Evolutionary conservation across 1,140 invertebrate species (phyloP).

Genomic region (Ceratina calcarata): DNA sequence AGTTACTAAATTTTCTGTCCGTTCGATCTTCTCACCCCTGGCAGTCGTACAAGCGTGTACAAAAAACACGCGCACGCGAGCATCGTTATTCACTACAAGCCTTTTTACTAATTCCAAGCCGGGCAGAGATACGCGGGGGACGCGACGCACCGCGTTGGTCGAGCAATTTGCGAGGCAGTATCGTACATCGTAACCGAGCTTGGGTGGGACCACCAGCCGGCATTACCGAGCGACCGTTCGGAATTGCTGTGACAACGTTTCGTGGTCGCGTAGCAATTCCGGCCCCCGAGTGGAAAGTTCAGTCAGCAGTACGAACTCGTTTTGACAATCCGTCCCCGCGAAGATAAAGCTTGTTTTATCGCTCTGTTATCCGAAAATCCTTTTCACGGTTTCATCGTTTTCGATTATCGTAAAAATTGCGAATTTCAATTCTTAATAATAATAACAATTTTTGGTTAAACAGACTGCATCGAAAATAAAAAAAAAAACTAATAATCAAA

Average conservation of each 20-base stretch:
- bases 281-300: slow-evolving; percentile 26
- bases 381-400: no score
- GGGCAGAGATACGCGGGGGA: slow-evolving; percentile 1
- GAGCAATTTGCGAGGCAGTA: slow-evolving; percentile 39
- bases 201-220: neutral
- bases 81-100: neutral
- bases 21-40: neutral
- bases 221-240: slow-evolving; percentile 33
- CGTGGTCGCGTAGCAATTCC: slow-evolving; percentile 41
- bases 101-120: slow-evolving; percentile 36
- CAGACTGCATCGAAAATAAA: no score
- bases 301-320: slow-evolving; percentile 49
- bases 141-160: neutral
- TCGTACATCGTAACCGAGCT: slow-evolving; percentile 41
- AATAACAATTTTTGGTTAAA: no score
- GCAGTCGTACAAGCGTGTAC: neutral
- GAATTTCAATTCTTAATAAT: no score
- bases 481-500: no score
- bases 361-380: neutral
- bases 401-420: neutral
- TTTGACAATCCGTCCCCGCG: slow-evolving; percentile 41
- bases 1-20: neutral
- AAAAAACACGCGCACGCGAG: neutral
- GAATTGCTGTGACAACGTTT: slow-evolving; percentile 52
- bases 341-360: slow-evolving; percentile 40